phyloP scores from a whole-genome alignment of 37 sponge, comb jelly and placozoan genomes.

The Eunapius fragilis region DNA sequence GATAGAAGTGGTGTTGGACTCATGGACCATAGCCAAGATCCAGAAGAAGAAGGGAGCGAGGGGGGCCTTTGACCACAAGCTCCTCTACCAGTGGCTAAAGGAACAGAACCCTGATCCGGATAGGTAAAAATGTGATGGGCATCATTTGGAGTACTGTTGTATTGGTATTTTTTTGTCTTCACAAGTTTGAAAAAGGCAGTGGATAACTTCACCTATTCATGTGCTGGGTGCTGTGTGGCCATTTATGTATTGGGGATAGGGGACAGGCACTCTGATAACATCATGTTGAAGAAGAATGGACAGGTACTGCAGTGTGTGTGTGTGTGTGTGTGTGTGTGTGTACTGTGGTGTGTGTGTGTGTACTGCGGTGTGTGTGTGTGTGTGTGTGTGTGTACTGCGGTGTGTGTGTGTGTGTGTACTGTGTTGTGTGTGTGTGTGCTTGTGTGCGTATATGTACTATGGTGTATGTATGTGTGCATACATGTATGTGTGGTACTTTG shows the following conservation, averaged over 20 bases:
- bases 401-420: no score
- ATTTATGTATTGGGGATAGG: constrained; percentile 97
- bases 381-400: no score
- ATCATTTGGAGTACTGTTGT: neutral
- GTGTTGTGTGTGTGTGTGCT: no score
- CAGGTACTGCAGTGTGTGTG: constrained; percentile 63
- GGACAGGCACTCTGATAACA: constrained; percentile 94
- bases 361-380: neutral
- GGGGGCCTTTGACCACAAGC: constrained; percentile 88
- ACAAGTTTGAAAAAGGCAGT: constrained; percentile 70
- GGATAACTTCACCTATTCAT: constrained; percentile 81
- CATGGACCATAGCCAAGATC: constrained; percentile 92
- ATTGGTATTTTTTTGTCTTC: neutral
- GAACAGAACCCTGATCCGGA: constrained; percentile 66
- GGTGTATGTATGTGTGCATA: no score
- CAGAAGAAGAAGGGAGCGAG: constrained; percentile 82
- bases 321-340: no score
- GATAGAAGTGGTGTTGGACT: constrained; percentile 89
- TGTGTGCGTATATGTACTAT: no score
- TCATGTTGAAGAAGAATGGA: constrained; percentile 87
- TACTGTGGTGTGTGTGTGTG: neutral
- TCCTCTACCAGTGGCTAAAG: constrained; percentile 85
- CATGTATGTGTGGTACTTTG: no score
- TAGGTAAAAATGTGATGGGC: neutral
- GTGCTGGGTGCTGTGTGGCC: constrained; percentile 98